Conservation (phyloP, 2,797 vertebrate genomes). For the Ispidina lecontei region DNA sequence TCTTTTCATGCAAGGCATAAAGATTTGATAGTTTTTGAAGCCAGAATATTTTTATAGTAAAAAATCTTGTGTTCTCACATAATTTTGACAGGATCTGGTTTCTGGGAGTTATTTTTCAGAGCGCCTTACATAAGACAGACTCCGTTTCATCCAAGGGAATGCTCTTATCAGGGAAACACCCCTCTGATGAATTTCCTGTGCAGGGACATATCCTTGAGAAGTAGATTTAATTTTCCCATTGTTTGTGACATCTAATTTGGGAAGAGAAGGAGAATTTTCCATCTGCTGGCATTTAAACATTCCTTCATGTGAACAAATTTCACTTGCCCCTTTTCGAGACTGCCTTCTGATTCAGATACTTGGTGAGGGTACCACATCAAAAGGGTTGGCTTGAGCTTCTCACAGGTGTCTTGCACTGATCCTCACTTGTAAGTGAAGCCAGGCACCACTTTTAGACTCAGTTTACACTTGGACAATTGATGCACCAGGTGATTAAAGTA, state of each 20-base stretch:
- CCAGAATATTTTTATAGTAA: constrained; percentile 57
- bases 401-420: neutral
- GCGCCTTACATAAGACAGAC: constrained; percentile 32
- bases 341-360: neutral
- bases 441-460: neutral
- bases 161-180: constrained; percentile 46
- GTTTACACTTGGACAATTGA: neutral
- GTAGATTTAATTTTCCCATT: neutral
- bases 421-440: neutral
- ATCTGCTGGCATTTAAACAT: neutral
- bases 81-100: constrained; percentile 48
- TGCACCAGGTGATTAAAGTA: neutral
- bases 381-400: neutral
- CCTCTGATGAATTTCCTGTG: constrained; percentile 28
- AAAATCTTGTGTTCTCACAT: constrained; percentile 37
- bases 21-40: constrained; percentile 16
- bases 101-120: constrained; percentile 33
- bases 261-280: constrained; percentile 1
- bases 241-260: constrained; percentile 4
- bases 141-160: constrained; percentile 51
- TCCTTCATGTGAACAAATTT: neutral
- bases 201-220: constrained; percentile 41
- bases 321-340: neutral
- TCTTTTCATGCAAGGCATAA: neutral
- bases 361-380: neutral